Base-by-base conservation (phyloP, 2,113 vertebrate species). In the Plecotus auritus region DNA sequence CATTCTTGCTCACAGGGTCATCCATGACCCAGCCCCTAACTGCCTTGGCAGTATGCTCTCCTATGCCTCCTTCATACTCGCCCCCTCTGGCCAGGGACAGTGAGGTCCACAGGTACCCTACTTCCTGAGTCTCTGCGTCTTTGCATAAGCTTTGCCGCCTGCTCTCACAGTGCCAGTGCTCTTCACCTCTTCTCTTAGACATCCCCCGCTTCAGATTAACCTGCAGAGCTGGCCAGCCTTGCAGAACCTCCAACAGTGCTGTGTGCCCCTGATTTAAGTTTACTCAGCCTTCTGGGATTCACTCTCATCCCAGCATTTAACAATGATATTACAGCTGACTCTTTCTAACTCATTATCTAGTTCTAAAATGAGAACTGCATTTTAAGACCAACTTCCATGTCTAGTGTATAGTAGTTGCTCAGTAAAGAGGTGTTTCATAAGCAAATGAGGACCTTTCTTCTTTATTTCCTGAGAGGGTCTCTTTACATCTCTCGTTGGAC, bases 11-110 rank as follows among this genome's bases (percentile, higher is more conserved):
- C 16, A 22, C 14, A 35, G 5, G 32, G 10, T 7, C 20, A 23
- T 37, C 80, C 4, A 7, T 4, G n/a, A 9, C 14, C 37, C 20
- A 67, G 0, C 28, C 11, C 2, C 28, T 28, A 13, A 7, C 35
- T 8, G 8, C 40, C 11, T 66, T 49, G 70, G 12, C 35, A 28
- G 13, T 14, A 32, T 28, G 7, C 2, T 69, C 3, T 78, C 11
- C 5, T 18, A 13, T 8, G 14, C 16, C 9, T 64, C 10, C 28
- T 54, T 16, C 13, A 32, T 6, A 2, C 11, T 2, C 0, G 0
- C 0, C 2, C 61, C 42, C 2, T 72, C 40, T 11, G 0, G 26
- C 42, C n/a, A 37, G 40, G 0, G 35, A 4, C 2, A 0, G 10
- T 2, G 22, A 73, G 12, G 32, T 64, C 42, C 9, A 7, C 40